Percentiles rank a stretch among this genome's conserved stretches.
Conservation (phyloP, 2,888 invertebrate species). For the Cordilura impudica region DNA sequence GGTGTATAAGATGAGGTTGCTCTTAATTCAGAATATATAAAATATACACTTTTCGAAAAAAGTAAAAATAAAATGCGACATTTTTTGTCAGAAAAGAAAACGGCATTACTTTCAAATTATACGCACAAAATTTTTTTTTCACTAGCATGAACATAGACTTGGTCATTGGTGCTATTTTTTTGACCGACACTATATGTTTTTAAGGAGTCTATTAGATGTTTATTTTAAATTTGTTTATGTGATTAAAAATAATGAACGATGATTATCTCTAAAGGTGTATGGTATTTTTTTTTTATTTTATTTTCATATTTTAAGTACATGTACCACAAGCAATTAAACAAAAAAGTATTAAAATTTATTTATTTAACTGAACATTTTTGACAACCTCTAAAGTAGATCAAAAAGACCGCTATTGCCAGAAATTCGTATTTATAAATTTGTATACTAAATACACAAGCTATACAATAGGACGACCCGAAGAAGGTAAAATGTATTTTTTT, state of each 20-base stretch:
- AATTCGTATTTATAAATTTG: neutral
- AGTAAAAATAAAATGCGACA: no score
- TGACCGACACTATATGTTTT: no score
- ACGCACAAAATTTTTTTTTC: no score
- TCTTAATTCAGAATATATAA: no score
- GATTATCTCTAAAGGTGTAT: conserved; percentile 38
- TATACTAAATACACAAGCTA: neutral
- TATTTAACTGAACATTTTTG: conserved; percentile 47
- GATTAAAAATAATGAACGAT: conserved; percentile 14
- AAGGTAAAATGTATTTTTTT: no score
- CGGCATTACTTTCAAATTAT: no score
- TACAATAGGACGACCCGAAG: conserved; percentile 9
- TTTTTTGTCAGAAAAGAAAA: no score
- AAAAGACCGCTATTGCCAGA: conserved; percentile 43
- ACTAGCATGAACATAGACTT: no score
- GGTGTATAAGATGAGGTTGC: no score
- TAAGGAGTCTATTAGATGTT: no score
- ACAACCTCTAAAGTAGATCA: conserved; percentile 47
- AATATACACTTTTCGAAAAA: no score
- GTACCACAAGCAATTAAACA: conserved; percentile 5
- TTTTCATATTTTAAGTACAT: neutral
- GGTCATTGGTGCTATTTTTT: no score
- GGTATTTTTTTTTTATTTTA: neutral
- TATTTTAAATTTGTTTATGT: conserved; percentile 2
- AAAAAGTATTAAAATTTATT: conserved; percentile 38